Percentiles rank a stretch among this genome's conserved stretches.
phyloP scores from a whole-genome alignment of 2,888 invertebrate genomes.

The Teleogryllus oceanicus region DNA sequence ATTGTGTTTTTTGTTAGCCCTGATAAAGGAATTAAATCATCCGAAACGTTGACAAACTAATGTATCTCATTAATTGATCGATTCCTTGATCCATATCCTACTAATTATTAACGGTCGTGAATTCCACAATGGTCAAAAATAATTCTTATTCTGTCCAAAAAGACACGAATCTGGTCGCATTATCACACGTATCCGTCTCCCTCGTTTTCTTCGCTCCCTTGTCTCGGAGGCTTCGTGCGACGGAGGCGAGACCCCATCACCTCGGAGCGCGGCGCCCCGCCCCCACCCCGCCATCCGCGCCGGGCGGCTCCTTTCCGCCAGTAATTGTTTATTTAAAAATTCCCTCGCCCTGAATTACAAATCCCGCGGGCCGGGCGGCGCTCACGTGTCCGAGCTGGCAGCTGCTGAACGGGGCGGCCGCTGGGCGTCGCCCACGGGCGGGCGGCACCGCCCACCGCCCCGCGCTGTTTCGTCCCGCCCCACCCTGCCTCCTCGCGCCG shows the following conservation, averaged over 20 bases:
- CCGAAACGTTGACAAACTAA: no score
- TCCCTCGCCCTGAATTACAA: neutral
- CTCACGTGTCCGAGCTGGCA: neutral
- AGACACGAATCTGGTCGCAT: neutral
- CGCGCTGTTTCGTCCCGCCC: neutral
- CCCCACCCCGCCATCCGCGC: neutral
- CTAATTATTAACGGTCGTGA: no score
- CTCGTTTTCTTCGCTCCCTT: neutral
- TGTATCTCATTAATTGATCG: no score
- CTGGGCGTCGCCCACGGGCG: neutral
- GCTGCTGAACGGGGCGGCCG: neutral
- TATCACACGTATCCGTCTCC: neutral
- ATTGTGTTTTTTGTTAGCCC: no score
- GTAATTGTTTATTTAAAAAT: conserved; percentile 18
- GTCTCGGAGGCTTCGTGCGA: neutral
- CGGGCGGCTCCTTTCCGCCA: neutral
- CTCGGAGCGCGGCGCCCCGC: neutral
- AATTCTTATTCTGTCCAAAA: no score
- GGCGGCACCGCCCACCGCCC: neutral
- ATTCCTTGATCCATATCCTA: no score
- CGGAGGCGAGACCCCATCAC: no score
- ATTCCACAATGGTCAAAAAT: no score
- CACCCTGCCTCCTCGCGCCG: no score
- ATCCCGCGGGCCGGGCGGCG: neutral
- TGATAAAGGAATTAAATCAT: no score